These are phyloP conservation scores for Andrena hattorfiana DNA, from an alignment of 2,888 invertebrate genomes.

Conservation along the genomic window DNA sequence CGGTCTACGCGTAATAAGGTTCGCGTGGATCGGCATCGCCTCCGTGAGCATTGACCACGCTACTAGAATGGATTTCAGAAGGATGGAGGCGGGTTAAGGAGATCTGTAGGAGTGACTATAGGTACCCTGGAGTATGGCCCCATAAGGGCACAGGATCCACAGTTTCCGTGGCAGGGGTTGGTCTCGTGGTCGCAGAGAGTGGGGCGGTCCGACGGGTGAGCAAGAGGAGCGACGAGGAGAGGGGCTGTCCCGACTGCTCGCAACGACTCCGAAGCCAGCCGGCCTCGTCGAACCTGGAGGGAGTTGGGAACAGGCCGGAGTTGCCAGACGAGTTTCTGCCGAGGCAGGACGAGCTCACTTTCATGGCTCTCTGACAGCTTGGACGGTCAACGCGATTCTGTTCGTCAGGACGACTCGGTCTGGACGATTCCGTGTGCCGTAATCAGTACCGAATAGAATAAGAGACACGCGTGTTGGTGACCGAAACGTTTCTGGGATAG, in stretches of 20 bases:
- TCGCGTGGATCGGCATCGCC: slow-evolving; percentile 30
- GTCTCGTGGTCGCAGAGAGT: slow-evolving; percentile 75
- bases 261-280: slow-evolving; percentile 69
- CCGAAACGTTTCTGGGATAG: background rate
- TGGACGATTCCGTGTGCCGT: slow-evolving; percentile 32
- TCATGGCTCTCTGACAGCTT: slow-evolving; percentile 62
- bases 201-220: slow-evolving; percentile 72
- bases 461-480: slow-evolving; percentile 1
- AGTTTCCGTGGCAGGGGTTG: slow-evolving; percentile 82
- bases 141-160: slow-evolving; percentile 78
- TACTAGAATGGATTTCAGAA: slow-evolving; percentile 67
- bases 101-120: slow-evolving; percentile 83
- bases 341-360: slow-evolving; percentile 76
- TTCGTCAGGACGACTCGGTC: background rate
- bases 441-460: background rate
- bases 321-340: slow-evolving; percentile 84
- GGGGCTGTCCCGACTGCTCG: slow-evolving; percentile 62
- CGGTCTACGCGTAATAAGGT: slow-evolving; percentile 28
- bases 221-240: slow-evolving; percentile 48
- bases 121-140: slow-evolving; percentile 74
- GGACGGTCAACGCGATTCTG: slow-evolving; percentile 32
- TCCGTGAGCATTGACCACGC: slow-evolving; percentile 46
- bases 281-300: slow-evolving; percentile 72
- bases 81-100: slow-evolving; percentile 80
- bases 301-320: slow-evolving; percentile 74